Conservation (phyloP, 2,797 vertebrate species). For the Labroides dimidiatus region DNA sequence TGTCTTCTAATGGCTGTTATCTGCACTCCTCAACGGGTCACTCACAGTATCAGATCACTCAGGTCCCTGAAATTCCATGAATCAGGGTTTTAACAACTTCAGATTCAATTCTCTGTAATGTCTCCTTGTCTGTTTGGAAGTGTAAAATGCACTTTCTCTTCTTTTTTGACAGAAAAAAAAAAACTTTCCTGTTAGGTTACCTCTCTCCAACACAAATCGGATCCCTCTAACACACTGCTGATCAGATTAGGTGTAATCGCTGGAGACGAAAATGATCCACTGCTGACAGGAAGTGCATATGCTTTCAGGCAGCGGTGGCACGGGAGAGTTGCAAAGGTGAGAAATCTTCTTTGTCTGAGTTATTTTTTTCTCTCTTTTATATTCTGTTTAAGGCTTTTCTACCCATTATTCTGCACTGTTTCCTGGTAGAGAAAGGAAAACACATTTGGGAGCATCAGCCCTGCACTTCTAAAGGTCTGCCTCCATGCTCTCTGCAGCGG, state of each 20-base stretch:
- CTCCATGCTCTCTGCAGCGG: slow-evolving; percentile 20
- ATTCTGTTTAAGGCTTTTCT: slow-evolving; percentile 22
- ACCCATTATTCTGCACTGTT: slow-evolving; percentile 43
- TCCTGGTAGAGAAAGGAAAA: slow-evolving; percentile 51
- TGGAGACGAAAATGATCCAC: slow-evolving; percentile 36
- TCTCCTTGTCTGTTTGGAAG: slow-evolving; percentile 30
- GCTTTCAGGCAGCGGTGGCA: slow-evolving; percentile 27
- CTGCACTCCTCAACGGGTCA: slow-evolving; percentile 14
- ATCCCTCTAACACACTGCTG: slow-evolving; percentile 42
- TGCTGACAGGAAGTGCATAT: slow-evolving; percentile 7
- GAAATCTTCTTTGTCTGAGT: slow-evolving; percentile 30
- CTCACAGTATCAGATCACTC: slow-evolving; percentile 28
- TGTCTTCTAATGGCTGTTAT: slow-evolving; percentile 43
- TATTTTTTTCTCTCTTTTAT: slow-evolving; percentile 24
- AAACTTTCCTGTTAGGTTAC: slow-evolving; percentile 25
- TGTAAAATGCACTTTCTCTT: slow-evolving; percentile 42
- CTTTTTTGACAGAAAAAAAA: no score
- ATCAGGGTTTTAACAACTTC: slow-evolving; percentile 44
- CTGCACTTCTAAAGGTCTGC: slow-evolving; percentile 36
- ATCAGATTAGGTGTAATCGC: slow-evolving; percentile 47
- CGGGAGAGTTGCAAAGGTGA: slow-evolving; percentile 29
- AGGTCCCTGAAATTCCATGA: slow-evolving; percentile 19
- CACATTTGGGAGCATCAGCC: slow-evolving; percentile 43
- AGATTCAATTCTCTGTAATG: slow-evolving; percentile 30
- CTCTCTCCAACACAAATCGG: slow-evolving; percentile 28